Evolutionary conservation across 2,797 vertebrate species (phyloP).

Genomic region (Lepilemur septentrionalis): DNA sequence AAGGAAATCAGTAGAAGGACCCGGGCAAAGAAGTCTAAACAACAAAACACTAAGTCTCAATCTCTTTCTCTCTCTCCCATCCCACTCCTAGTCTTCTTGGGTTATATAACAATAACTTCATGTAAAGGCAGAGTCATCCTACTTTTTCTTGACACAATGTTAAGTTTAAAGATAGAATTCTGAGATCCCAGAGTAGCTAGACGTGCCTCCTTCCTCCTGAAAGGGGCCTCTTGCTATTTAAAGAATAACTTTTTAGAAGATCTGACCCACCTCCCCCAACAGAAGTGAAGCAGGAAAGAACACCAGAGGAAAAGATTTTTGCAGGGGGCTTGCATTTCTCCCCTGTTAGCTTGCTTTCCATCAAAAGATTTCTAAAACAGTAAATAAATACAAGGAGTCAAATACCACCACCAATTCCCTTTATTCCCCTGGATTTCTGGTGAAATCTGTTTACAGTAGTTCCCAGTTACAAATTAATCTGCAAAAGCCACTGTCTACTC

Average conservation of each 20-base stretch:
- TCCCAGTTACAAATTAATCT: conserved; percentile 78
- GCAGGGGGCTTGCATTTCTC: background rate
- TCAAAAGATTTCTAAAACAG: conserved; percentile 58
- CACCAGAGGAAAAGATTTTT: background rate
- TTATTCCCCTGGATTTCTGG: conserved; percentile 73
- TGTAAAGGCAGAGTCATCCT: background rate
- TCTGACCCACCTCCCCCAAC: background rate
- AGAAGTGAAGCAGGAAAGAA: background rate
- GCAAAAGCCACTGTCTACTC: conserved; percentile 68
- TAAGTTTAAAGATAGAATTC: background rate
- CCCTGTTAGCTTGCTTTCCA: background rate
- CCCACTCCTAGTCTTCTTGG: background rate
- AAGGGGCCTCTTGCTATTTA: conserved; percentile 1
- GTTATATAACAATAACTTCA: background rate
- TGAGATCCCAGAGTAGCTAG: background rate
- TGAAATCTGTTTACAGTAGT: conserved; percentile 76
- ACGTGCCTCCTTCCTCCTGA: background rate
- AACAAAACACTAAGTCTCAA: background rate
- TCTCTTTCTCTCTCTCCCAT: background rate
- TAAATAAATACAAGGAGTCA: conserved; percentile 65
- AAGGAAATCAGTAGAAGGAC: background rate
- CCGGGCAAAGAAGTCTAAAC: background rate
- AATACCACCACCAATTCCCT: conserved; percentile 58
- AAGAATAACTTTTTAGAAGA: background rate
- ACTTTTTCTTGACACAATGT: background rate